A percentile compares a stretch with the other conserved stretches of the same genome.
phyloP scores from a whole-genome alignment of 2,888 invertebrate genomes.

The Dendrolimus pini region DNA sequence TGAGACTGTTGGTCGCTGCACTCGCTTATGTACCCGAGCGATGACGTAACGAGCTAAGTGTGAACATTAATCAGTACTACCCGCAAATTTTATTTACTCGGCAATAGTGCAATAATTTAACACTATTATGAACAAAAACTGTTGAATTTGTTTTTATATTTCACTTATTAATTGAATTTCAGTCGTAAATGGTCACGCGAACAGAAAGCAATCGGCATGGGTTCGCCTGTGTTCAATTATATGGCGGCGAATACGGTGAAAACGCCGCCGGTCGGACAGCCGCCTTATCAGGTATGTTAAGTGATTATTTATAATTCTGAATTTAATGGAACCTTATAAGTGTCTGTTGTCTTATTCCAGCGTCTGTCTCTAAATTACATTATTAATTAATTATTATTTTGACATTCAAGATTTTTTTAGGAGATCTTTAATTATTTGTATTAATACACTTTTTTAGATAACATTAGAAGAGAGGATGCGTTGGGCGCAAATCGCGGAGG shows the following conservation, averaged over 20 bases:
- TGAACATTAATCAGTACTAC: too few species aligned
- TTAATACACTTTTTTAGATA: constrained; percentile 47
- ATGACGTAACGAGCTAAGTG: too few species aligned
- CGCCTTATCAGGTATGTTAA: constrained; percentile 80
- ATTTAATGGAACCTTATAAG: too few species aligned
- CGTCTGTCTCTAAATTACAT: too few species aligned
- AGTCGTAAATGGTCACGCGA: constrained; percentile 94
- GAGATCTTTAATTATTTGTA: not conserved
- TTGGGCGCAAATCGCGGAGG: constrained; percentile 94
- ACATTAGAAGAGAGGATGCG: constrained; percentile 87
- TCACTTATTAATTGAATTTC: constrained; percentile 16
- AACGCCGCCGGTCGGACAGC: constrained; percentile 83
- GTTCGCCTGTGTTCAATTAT: constrained; percentile 91
- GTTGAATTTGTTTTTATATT: too few species aligned
- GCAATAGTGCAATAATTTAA: too few species aligned
- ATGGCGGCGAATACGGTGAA: constrained; percentile 88
- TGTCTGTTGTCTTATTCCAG: too few species aligned
- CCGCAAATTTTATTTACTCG: not conserved
- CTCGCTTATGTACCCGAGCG: too few species aligned
- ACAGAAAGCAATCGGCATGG: constrained; percentile 85
- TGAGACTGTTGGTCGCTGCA: too few species aligned
- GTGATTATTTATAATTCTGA: too few species aligned
- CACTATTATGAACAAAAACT: too few species aligned
- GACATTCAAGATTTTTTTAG: not conserved
- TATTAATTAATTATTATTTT: not conserved